A percentile compares a stretch with the other conserved stretches of the same genome.
Conservation (phyloP, 2,888 invertebrate genomes). For the Mantis religiosa region DNA sequence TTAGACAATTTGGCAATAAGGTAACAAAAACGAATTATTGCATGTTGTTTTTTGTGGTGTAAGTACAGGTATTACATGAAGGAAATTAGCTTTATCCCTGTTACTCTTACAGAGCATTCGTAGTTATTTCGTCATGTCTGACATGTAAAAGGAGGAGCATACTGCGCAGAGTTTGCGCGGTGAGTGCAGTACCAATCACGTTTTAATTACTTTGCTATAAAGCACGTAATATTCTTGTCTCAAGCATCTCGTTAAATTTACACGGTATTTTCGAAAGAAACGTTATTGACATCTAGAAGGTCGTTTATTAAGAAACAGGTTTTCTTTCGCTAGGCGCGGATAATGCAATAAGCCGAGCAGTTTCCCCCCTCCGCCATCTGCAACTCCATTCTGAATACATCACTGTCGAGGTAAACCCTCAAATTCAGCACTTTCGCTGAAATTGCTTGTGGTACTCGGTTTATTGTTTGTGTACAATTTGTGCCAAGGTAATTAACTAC, state of each 20-base stretch:
- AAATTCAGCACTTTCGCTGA: background rate
- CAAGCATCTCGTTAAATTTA: background rate
- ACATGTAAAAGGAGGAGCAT: background rate
- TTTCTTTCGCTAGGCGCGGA: background rate
- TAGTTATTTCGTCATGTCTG: background rate
- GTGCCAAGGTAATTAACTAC: background rate
- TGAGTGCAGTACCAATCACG: background rate
- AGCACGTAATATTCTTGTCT: background rate
- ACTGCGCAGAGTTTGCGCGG: background rate
- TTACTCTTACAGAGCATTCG: background rate
- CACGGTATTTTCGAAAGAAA: background rate
- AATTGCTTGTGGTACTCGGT: background rate
- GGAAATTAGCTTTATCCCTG: background rate
- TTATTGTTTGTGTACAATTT: background rate
- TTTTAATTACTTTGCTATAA: background rate
- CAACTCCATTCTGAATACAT: background rate
- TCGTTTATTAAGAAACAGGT: background rate
- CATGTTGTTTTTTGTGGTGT: too few species aligned
- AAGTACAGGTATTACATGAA: background rate
- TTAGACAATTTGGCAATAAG: too few species aligned
- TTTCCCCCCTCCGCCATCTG: background rate
- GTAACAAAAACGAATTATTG: too few species aligned
- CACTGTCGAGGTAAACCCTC: background rate
- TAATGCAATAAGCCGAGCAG: background rate
- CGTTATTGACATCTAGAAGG: background rate